Evolutionary conservation across 1,140 invertebrate species (phyloP).

Genomic region (Lepidurus packardi): DNA sequence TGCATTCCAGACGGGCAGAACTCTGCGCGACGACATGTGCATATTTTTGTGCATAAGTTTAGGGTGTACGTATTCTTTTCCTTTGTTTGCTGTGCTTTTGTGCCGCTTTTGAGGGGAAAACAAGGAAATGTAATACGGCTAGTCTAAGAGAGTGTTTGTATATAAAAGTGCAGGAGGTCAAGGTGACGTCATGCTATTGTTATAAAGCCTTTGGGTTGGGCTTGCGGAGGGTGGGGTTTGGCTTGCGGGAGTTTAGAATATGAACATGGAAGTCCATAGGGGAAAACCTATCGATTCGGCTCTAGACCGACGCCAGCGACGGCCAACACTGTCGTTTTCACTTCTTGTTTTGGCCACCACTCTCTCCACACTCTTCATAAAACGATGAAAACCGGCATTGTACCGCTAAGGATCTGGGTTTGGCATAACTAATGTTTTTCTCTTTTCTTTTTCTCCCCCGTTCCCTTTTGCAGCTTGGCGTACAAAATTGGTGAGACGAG

Average conservation of each 20-base stretch:
- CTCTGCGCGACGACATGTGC: too few species aligned
- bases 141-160: slow-evolving; percentile 7
- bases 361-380: not conserved
- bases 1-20: too few species aligned
- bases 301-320: slow-evolving; percentile 6
- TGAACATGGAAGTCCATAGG: not conserved
- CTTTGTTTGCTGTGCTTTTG: slow-evolving; percentile 12
- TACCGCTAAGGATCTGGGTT: not conserved
- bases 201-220: not conserved
- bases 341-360: slow-evolving; percentile 8
- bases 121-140: slow-evolving; percentile 11
- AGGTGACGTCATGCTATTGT: slow-evolving; percentile 21
- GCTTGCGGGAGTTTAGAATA: not conserved
- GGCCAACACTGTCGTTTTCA: not conserved
- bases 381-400: not conserved
- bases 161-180: slow-evolving; percentile 18
- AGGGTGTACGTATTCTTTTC: not conserved
- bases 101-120: not conserved
- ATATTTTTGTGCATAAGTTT: too few species aligned
- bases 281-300: not conserved
- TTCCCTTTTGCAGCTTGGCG: not conserved
- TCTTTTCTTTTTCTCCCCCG: not conserved
- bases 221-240: not conserved
- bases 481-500: not conserved
- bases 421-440: not conserved